Evolutionary conservation across 92 coral and sea anemone species (phyloP), one percentile per base, ranked within the genome.

Genomic region (Epizoanthus rinbou): DNA sequence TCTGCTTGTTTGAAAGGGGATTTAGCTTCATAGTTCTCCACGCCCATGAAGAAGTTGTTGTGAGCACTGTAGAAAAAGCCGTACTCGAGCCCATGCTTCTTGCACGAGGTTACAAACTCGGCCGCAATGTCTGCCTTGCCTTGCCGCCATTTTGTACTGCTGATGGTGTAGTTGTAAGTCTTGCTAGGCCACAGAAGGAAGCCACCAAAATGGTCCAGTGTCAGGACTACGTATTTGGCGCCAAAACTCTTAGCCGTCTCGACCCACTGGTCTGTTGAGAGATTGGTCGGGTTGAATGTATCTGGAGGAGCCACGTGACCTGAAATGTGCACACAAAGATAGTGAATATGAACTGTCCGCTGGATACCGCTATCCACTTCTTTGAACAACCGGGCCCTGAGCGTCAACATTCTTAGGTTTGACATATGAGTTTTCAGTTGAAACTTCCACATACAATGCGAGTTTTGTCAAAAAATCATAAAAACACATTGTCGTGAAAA

Each of bases 191-290:
- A 93, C 58, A 93, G 85, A 0, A 93, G 90, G 84, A 93, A 93
- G 25, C 97, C 97, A 52, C 97, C 89, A 53, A 91, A 91, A 81
- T 93, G 95, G 19, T 89, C 95, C 6, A 93, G 83, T 41, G 95
- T 91, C 72, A 93, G 80, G 37, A 91, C 84, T 7, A 93, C 91
- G 76, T 86, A 93, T 62, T 86, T 93, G 73, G 97, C 95, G 80
- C 93, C 95, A 84, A 93, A 93, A 62, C 95, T 91, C 33, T 80
- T 78, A 1, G 97, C 97, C 19, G 94, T 90, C 59, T 73, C 58
- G 8, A 84, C 88, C 97, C 97, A 93, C 64, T 93, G 97, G 85
- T 93, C 97, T 4, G 93, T 90, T 53, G 94, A 91, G 18, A 93
- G 91, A 8, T 88, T 74, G 28, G 65, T 45, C 39, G 97, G 97